phyloP scores from a whole-genome alignment of 2,113 vertebrate genomes.

The Planiliza haematocheilus region DNA sequence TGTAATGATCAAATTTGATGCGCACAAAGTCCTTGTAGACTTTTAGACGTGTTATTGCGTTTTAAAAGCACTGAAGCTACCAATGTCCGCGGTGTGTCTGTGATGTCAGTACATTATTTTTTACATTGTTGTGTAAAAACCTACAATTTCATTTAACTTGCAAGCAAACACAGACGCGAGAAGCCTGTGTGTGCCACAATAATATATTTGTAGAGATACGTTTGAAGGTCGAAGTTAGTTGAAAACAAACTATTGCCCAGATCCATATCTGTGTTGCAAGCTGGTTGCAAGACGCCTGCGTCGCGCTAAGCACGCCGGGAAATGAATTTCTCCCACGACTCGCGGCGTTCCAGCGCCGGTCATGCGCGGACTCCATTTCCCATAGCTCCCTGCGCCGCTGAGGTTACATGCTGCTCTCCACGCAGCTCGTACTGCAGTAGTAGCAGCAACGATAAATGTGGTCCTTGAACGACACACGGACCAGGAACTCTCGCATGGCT shows the following conservation, averaged over 20 bases:
- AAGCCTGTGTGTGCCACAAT: background rate
- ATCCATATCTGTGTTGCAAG: background rate
- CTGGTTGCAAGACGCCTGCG: background rate
- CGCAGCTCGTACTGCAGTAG: constrained; percentile 18
- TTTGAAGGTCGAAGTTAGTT: constrained; percentile 22
- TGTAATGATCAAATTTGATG: background rate
- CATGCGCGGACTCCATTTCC: constrained; percentile 54
- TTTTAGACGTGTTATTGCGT: background rate
- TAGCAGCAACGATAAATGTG: constrained; percentile 50
- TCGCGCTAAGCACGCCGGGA: constrained; percentile 24
- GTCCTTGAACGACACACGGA: constrained; percentile 39
- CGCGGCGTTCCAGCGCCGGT: fast-evolving
- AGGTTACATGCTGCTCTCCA: constrained; percentile 54
- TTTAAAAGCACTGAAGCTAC: background rate
- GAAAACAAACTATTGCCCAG: background rate
- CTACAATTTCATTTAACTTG: background rate
- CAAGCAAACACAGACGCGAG: too few relatives aligned
- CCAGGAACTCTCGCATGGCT: constrained; percentile 39
- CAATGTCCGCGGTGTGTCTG: background rate
- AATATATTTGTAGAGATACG: background rate
- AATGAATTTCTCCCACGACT: background rate
- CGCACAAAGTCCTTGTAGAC: background rate
- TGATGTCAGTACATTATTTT: too few relatives aligned
- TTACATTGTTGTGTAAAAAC: background rate
- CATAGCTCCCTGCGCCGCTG: constrained; percentile 10